Percentiles rank a stretch among this genome's conserved stretches.
These are phyloP conservation scores for Holcopasites calliopsidis DNA, from an alignment of 1,140 invertebrate species.

Conservation along the genomic window DNA sequence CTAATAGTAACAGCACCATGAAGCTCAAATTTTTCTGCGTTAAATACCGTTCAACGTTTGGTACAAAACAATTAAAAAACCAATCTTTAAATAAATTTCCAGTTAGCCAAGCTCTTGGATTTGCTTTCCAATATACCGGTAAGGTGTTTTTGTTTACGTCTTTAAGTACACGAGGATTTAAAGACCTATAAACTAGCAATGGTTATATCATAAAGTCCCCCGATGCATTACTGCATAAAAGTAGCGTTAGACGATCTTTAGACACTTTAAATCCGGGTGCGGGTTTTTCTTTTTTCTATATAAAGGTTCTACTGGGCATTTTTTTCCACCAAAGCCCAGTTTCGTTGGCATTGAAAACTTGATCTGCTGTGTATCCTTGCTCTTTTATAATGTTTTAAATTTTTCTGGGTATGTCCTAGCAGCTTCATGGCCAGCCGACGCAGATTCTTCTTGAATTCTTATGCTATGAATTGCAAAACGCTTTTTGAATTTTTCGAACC, in stretches of 20 bases:
- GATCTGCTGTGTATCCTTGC: no score
- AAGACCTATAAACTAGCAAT: no score
- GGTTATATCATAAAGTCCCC: no score
- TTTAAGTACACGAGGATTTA: no score
- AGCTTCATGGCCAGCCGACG: constrained; percentile 66
- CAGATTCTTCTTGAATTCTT: constrained; percentile 67
- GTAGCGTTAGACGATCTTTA: no score
- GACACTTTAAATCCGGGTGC: no score
- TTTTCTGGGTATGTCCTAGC: constrained; percentile 65
- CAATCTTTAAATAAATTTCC: constrained; percentile 69
- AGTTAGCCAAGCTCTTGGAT: constrained; percentile 63
- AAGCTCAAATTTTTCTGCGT: constrained; percentile 66
- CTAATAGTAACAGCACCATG: constrained; percentile 76
- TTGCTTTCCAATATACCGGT: constrained; percentile 13
- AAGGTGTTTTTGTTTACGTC: constrained; percentile 38
- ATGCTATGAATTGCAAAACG: constrained; percentile 68
- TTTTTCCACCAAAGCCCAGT: no score
- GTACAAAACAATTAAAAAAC: constrained; percentile 47
- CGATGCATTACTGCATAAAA: no score
- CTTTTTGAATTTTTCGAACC: constrained; percentile 72
- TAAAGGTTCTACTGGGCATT: no score
- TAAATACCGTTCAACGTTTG: constrained; percentile 64
- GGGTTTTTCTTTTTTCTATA: no score
- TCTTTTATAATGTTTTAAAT: constrained; percentile 71
- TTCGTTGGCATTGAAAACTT: no score